Base-by-base conservation (phyloP, 2,113 vertebrate species). In the Meles meles region DNA sequence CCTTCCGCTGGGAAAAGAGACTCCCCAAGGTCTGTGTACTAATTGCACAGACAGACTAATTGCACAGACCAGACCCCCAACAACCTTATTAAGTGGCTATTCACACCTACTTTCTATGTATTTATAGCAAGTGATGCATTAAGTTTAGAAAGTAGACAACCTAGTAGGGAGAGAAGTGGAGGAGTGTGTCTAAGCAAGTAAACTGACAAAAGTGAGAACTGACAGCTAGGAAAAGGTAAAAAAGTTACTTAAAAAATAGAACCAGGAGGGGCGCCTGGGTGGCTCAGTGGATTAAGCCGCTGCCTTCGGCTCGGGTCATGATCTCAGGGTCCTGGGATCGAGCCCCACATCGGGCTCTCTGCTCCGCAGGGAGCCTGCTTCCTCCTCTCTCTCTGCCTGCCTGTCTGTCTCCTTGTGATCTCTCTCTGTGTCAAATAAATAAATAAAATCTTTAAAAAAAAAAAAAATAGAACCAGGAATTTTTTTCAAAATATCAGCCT, bases 401-500 rank as follows among this genome's bases (percentile, higher is more conserved):
- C 42, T 42, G 4, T 42, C 42, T 42, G 42, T 6, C 42, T 42
- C 4, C 42, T 42, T 42, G 42, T 42, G 42, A 42, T 42, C 42
- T 42, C 42, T 42, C 4, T 42, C 42, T 42, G 42, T 42, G n/a
- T n/a, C 42, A 42, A 42, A 42, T 42, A 42, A 42, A 42, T 42
- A 42, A 42, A 42, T 42, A 42, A 42, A 42, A 42, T 42, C 42
- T 42, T 42, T 5, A 42, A 42, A 42, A 42, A 42, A 42, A 42
- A 42, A 57, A 85, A 91, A 96, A 92, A 42, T 17, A 81, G 27
- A 61, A 34, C 21, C 31, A 63, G 52, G 55, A 59, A 86, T 82
- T 81, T 81, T 95, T 95, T 93, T 96, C 42, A 88, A 96, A 90
- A 39, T 90, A 77, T 59, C 79, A 95, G 67, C 84, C 39, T 52